Evolutionary conservation across 2,888 invertebrate species (phyloP), one percentile per base, ranked within the genome.

Genomic region (Coelopa pilipes): DNA sequence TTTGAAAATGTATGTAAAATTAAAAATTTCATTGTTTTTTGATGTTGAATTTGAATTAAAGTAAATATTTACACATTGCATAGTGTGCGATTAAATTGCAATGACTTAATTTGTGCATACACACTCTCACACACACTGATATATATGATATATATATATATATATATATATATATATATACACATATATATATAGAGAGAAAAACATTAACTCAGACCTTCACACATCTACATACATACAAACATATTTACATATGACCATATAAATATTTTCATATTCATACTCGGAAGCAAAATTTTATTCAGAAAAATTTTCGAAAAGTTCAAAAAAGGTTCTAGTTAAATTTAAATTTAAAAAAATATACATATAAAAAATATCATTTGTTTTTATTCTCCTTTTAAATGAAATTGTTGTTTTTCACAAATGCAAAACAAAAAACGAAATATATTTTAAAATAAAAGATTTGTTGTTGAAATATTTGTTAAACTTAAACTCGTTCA

Each of bases 1-100:
- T 68, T 73, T 60, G 62, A 76, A 74, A 67, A 69, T 73, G 75
- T 55, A 65, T 75, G 70, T 65, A 73, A 72, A 75, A 63, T 74
- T 74, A 75, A 72, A 74, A 76, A 77, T 65, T 63, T 34, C 2
- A 34, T 34, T 34, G 34, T 34, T 74, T 71, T 57, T 71, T 71
- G 62, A 71, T 67, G 60, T 55, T 70, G 53, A 67, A 71, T 57
- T 67, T 24, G 50, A 67, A 46, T 63, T 62, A 63, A 34, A 55
- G 55, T 65, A 66, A 65, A 68, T 67, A 21, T 74, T 70, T 70
- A 70, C 69, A 69, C 63, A 46, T 12, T 57, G 63, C 57, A 7
- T 34, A 4, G 34, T 34, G 34, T 34, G 34, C 34, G 34, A 34
- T 34, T 34, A 2, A 4, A 34, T 34, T 34, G 34, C 34, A 34